These are phyloP conservation scores for Teleopsis dalmanni DNA, from an alignment of 1,140 invertebrate species.

Conservation along the genomic window DNA sequence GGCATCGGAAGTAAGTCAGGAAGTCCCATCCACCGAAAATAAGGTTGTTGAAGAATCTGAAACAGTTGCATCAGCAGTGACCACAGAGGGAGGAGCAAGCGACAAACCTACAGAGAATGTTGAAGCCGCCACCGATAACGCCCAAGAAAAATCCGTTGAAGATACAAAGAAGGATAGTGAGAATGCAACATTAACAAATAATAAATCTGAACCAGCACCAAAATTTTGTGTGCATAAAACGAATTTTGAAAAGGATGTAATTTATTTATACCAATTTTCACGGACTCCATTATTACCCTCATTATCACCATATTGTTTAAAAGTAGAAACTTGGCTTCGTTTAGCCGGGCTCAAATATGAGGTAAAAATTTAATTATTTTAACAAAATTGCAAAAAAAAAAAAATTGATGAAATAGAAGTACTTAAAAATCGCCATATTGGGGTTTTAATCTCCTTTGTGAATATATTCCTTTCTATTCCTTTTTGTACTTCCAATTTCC, in stretches of 20 bases:
- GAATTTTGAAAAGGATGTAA: constrained; percentile 85
- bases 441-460: no score
- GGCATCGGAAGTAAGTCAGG: constrained; percentile 61
- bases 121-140: constrained; percentile 41
- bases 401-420: no score
- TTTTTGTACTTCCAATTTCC: no score
- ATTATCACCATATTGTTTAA: constrained; percentile 83
- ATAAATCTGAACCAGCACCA: constrained; percentile 49
- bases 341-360: constrained; percentile 86
- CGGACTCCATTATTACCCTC: constrained; percentile 81
- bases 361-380: constrained; percentile 52
- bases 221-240: constrained; percentile 77
- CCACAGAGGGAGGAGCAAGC: constrained; percentile 26
- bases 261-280: constrained; percentile 90
- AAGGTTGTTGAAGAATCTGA: constrained; percentile 49
- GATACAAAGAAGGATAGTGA: constrained; percentile 52
- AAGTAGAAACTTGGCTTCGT: constrained; percentile 90
- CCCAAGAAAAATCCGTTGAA: constrained; percentile 37
- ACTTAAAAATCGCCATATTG: no score
- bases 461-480: no score
- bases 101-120: constrained; percentile 47
- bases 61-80: constrained; percentile 52
- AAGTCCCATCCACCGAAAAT: constrained; percentile 54
- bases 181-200: constrained; percentile 42
- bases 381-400: background rate